A percentile compares a stretch with the other conserved stretches of the same genome.
Conservation (phyloP, 2,113 vertebrate species). For the Heterotis niloticus region DNA sequence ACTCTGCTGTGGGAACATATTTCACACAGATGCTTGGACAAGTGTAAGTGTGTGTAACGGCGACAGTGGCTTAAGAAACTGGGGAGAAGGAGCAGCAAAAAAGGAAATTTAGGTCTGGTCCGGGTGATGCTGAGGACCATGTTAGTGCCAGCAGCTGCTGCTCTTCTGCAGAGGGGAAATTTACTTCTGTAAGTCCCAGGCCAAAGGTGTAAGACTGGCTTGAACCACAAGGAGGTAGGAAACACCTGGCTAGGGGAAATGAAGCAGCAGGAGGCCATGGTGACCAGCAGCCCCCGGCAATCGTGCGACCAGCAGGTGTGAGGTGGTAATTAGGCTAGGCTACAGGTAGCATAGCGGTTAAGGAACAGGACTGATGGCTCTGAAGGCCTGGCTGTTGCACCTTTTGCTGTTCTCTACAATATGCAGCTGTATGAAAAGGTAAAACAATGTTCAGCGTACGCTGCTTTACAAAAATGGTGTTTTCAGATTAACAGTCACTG, state of each 20-base stretch:
- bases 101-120: too few relatives aligned
- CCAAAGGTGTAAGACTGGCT: slow-evolving; percentile 10
- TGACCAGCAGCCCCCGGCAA: too few relatives aligned
- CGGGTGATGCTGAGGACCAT: slow-evolving; percentile 17
- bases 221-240: slow-evolving; percentile 4
- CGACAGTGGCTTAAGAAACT: background rate
- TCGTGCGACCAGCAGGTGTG: background rate
- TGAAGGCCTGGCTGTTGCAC: too few relatives aligned
- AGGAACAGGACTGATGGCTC: background rate
- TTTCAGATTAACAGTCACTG: too few relatives aligned
- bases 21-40: background rate
- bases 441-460: too few relatives aligned
- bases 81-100: too few relatives aligned
- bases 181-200: slow-evolving; percentile 31
- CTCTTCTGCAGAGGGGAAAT: slow-evolving; percentile 19
- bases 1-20: background rate
- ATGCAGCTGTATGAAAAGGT: too few relatives aligned
- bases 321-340: background rate
- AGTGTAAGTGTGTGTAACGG: background rate
- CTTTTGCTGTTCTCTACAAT: too few relatives aligned
- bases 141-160: slow-evolving; percentile 15
- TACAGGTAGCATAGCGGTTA: background rate
- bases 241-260: slow-evolving; percentile 29
- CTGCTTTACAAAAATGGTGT: too few relatives aligned
- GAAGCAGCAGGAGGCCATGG: background rate